A percentile compares a stretch with the other conserved stretches of the same genome.
phyloP scores from a whole-genome alignment of 2,888 invertebrate genomes.

The Limnephilus lunatus region DNA sequence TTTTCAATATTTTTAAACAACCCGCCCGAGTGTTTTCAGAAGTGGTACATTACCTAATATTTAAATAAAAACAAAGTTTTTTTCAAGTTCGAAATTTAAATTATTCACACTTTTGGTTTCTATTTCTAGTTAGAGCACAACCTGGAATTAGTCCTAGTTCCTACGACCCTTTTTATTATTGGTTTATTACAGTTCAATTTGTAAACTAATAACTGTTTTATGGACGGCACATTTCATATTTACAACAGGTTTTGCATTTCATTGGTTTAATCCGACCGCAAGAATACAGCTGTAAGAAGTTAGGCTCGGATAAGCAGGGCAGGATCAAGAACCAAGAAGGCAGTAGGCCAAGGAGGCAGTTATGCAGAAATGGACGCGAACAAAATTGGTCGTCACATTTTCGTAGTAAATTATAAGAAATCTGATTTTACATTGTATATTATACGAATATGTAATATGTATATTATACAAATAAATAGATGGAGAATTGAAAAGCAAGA shows the following conservation, averaged over 20 bases:
- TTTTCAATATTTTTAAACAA: no score
- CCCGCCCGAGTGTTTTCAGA: no score
- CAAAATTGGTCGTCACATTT: not conserved
- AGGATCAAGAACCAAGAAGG: not conserved
- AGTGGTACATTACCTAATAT: no score
- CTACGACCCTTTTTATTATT: not conserved
- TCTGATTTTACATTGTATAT: no score
- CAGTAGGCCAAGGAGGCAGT: not conserved
- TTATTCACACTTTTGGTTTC: not conserved
- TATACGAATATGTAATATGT: no score
- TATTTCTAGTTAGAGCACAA: not conserved
- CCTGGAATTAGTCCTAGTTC: not conserved
- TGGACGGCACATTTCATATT: slow-evolving; percentile 21
- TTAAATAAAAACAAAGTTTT: no score
- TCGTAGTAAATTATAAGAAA: no score
- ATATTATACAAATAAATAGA: no score
- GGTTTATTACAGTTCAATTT: not conserved
- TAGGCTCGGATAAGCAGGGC: not conserved
- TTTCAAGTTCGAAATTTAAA: not conserved
- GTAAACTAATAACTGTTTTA: slow-evolving; percentile 30
- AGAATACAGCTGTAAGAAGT: slow-evolving; percentile 20
- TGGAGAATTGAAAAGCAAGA: no score
- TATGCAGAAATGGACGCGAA: not conserved
- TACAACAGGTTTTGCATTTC: slow-evolving; percentile 37
- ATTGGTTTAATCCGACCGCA: slow-evolving; percentile 39